phyloP scores from a whole-genome alignment of 2,113 vertebrate species.

The Typhlomys cinereus region DNA sequence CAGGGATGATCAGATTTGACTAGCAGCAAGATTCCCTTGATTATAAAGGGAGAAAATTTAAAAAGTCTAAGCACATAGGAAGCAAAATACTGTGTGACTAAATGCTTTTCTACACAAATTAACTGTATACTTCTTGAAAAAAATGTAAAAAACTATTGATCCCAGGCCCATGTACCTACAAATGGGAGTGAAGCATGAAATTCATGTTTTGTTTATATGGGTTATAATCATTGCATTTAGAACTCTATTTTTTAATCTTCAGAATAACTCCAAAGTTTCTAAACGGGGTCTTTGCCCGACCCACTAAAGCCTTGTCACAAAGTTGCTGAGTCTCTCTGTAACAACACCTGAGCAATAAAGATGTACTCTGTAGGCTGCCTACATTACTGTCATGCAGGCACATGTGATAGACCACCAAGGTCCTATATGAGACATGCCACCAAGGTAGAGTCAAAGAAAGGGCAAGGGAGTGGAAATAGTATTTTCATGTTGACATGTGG shows the following conservation, averaged over 20 bases:
- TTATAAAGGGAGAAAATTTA: conserved; percentile 64
- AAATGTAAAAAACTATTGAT: neutral
- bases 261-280: neutral
- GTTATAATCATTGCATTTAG: neutral
- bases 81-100: neutral
- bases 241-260: neutral
- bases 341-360: neutral
- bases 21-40: conserved; percentile 62
- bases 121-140: neutral
- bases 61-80: conserved; percentile 54
- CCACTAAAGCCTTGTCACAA: neutral
- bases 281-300: neutral
- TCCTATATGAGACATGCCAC: neutral
- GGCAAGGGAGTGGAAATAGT: rapidly evolving
- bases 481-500: neutral
- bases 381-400: neutral
- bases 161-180: neutral
- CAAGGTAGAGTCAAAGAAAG: neutral
- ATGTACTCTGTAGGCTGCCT: rapidly evolving
- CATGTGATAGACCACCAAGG: neutral
- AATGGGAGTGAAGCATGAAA: neutral
- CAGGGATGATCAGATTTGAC: conserved; percentile 72
- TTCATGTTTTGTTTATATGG: neutral
- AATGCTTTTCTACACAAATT: neutral
- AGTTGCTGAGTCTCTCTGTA: rapidly evolving